Base-by-base conservation (phyloP, 2,113 vertebrate genomes). In the Okapia johnstoni region DNA sequence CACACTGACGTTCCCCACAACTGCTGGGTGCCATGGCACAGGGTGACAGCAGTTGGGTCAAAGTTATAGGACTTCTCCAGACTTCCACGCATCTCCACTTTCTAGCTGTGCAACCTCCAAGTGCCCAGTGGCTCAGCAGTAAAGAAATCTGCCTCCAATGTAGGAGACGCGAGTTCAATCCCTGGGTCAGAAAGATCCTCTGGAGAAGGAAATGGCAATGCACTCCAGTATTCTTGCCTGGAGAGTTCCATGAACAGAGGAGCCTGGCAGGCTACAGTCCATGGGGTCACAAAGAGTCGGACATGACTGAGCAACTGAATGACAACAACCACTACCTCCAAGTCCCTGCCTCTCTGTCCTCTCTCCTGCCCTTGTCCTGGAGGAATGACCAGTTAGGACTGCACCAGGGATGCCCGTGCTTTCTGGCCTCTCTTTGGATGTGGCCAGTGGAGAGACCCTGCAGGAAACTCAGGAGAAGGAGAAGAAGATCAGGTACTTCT, bases 1-100 rank as follows among this genome's bases (percentile, higher is more conserved):
- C 30, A 50, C 8, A 43, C 0, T 1, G 26, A 33, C 0, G 0
- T 21, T 21, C 16, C 14, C 63, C 6, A 3, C 19, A 28, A n/a
- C 10, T 30, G 3, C 17, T 0, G 30, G n/a, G 55, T 40, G 13
- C 5, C 21, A 28, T 19, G 88, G 48, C 3, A 1, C 83, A 52
- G 46, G 48, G 66, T 70, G 4, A 16, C 2, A n/a, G n/a, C 15
- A 30, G 28, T 6, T n/a, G n/a, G 23, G 19, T 80, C 16, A 46
- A 54, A 85, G 40, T 16, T 7, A 7, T 2, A 81, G 28, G 50
- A 46, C 61, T 80, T 60, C 58, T 10, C 14, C 16, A n/a, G 46
- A 36, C 5, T 14, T 48, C n/a, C 66, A n/a, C 0, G 3, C 3
- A 13, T n/a, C 57, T 79, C 25, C 10, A n/a, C n/a, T 15, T 30